Evolutionary conservation across 2,797 vertebrate genomes (phyloP), one percentile per base, ranked within the genome.

Genomic region (Manis javanica): DNA sequence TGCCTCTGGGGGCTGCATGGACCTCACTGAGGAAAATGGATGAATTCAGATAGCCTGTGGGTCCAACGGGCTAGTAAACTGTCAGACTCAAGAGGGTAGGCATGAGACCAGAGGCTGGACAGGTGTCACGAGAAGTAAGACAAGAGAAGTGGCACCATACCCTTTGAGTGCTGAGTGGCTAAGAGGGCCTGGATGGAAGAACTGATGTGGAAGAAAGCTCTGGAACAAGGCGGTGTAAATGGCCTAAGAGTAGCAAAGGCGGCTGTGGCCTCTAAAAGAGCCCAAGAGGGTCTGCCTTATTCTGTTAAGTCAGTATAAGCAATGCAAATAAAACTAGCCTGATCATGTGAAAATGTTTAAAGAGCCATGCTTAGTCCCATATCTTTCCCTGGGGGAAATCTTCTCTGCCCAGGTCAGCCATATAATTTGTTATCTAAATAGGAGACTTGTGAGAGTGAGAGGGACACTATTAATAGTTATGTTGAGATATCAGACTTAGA

Each of bases 21-120:
- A 64, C 4, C 31, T 77, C 23, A 13, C 19, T 75, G 37, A 82
- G 31, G 24, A 69, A 94, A 89, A 64, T 74, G 6, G 9, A 1
- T 64, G 23, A 1, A 0, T 11, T 16, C 24, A 23, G 15, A 19
- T 23, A 57, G 42, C 5, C 11, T 3, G 16, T 42, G 1, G 12
- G 5, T 49, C 34, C 24, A 31, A 9, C 0, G 53, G 10, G 16
- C 24, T 64, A 57, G 63, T 61, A 59, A 46, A 72, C 19, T 49
- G 31, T 61, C 42, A 18, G 31, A 31, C 7, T 53, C 26, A 39
- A 19, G 24, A 11, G 8, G 10, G 8, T 39, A 51, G 3, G 14
- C 21, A 1, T n/a, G 55, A 85, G 11, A 31, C 23, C 8, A 68
- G 18, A 9, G 29, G 42, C 34, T 21, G 2, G 16, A 59, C 21